Evolutionary conservation across 2,797 vertebrate genomes (phyloP), one percentile per base, ranked within the genome.

Genomic region (Muscicapa comitata): DNA sequence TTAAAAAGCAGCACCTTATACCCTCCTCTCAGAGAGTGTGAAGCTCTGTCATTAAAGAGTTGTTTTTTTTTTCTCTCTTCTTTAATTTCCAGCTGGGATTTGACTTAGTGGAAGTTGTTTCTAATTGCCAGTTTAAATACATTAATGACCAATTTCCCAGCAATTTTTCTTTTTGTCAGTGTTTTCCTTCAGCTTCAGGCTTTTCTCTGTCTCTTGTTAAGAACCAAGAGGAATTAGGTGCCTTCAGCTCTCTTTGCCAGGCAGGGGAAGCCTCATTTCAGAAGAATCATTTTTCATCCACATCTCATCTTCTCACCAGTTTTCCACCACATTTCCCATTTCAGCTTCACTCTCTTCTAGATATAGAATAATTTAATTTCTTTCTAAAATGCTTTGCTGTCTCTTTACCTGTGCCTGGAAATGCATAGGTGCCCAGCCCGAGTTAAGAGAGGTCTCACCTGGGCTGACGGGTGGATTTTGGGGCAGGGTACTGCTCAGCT

Each of bases 101-200:
- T 35, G 25, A 82, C 57, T 79, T 74, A 53, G 51, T 53, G 55
- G 17, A 76, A 70, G 20, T n/a, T 73, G 13, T 70, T 89, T 73
- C 67, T 76, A 91, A 87, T 82, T 79, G 31, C 59, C 67, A 61
- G n/a, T 35, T 96, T 93, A 89, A 94, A 89, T 87, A 42, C 29
- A 93, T 73, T 82, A 87, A 73, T 53, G 63, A 8, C 24, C 1
- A 71, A 20, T 87, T 93, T 95, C 17, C 74, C 33, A 35, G 6
- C 4, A 7, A 8, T 75, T 86, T 88, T 84, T 62, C 71, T 76
- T 90, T 87, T 66, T 63, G 59, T 63, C 71, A n/a, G 28, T 73
- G 37, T 89, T 87, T 89, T 79, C 24, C 63, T 73, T 76, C 23
- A 85, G 48, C 45, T 91, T 79, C 59, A 28, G 33, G n/a, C 47